Conservation (phyloP, 2,113 vertebrate genomes). For the Silurus glanis region DNA sequence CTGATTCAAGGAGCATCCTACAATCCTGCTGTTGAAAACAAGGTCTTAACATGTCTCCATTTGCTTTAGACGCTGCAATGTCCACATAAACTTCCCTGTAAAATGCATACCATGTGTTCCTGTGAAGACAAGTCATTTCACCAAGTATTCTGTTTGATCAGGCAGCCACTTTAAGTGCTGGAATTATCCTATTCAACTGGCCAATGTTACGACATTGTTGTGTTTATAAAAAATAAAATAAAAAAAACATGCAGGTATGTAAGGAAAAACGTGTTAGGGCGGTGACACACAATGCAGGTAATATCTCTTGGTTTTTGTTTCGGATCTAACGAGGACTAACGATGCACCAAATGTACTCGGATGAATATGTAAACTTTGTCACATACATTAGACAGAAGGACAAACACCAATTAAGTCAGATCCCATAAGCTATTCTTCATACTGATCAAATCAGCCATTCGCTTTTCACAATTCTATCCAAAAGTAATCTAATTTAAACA, state of each 20-base stretch:
- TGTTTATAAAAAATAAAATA: neutral
- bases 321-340: neutral
- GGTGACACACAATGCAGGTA: neutral
- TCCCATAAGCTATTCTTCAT: neutral
- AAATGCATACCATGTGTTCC: neutral
- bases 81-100: neutral
- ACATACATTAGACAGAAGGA: neutral
- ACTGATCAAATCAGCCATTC: neutral
- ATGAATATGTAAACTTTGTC: neutral
- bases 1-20: neutral
- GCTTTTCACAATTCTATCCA: neutral
- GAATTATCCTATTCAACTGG: neutral
- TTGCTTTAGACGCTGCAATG: constrained; percentile 3
- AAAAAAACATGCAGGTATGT: neutral
- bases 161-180: neutral
- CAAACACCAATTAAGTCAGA: neutral
- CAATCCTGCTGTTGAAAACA: neutral
- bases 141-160: neutral
- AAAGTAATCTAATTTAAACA: neutral
- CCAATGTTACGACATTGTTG: neutral
- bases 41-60: constrained; percentile 15
- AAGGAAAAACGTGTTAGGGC: neutral
- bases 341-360: neutral
- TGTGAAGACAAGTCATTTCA: constrained; percentile 17
- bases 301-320: neutral